Base-by-base conservation (phyloP, 2,797 vertebrate species). In the Lacerta agilis region DNA sequence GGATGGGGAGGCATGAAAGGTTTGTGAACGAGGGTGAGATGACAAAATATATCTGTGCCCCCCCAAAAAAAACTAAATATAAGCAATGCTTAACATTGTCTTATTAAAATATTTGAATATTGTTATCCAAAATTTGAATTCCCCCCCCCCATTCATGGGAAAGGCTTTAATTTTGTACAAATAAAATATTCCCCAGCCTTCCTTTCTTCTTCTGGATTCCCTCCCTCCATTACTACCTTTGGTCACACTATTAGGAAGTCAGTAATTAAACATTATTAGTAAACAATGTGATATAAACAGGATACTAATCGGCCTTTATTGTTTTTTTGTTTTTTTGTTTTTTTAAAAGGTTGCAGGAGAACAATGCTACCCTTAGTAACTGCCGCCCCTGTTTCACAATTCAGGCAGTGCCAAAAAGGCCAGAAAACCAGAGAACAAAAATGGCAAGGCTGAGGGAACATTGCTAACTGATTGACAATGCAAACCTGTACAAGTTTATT, bases 11-110 rank as follows among this genome's bases (percentile, higher is more conserved):
- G 29, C 11, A n/a, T 25, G 43, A 71, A 72, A 13, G 20, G 86
- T 43, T 91, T 87, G 79, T 82, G 33, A 87, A 93, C 88, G 87
- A 45, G 82, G 38, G 85, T 43, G 7, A 61, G 71, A 38, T 43
- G 41, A 92, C 20, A 2, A 75, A 45, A 33, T 33, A 43, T 27
- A 33, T 5, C n/a, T 73, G 5, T 8, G 8, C 17, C 33, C 33
- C 33, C 33, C 33, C 33, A 1, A 33, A 33, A 33, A 33, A 33
- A 33, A 4, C 23, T 29, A 29, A 33, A 71, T 43, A 61, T 61
- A 87, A 61, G 13, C 15, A 64, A 77, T 41, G 15, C 10, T 71
- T 81, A 72, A 58, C 4, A 38, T 49, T 75, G 49, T 10, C 15
- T 45, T 69, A 67, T 69, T 66, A 17, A 45, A 66, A 45, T 8